These are phyloP conservation scores for Sclerodermus sp. DNA, from an alignment of 2,888 invertebrate species.

Conservation along the genomic window DNA sequence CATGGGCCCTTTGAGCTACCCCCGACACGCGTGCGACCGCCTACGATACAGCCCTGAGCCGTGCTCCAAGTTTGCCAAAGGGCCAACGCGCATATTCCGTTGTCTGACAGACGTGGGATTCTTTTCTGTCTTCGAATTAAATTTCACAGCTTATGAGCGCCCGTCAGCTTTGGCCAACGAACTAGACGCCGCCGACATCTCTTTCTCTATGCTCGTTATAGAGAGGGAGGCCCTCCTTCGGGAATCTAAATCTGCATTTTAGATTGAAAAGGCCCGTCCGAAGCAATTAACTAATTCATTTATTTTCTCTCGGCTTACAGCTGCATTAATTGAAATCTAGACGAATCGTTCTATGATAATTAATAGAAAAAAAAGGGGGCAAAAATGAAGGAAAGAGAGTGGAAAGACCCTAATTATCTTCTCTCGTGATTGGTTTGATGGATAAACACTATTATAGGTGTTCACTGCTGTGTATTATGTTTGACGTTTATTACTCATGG, in stretches of 20 bases:
- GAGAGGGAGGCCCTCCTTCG: neutral
- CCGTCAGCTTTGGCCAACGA: conserved; percentile 30
- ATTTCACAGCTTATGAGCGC: conserved; percentile 47
- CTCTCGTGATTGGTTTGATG: too few species aligned
- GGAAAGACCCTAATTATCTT: too few species aligned
- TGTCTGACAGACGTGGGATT: conserved; percentile 31
- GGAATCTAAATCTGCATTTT: too few species aligned
- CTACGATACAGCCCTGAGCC: conserved; percentile 15
- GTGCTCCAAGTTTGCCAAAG: conserved; percentile 7
- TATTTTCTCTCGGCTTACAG: too few species aligned
- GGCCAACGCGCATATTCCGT: conserved; percentile 20
- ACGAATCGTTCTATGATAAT: conserved; percentile 7
- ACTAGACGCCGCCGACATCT: conserved; percentile 29
- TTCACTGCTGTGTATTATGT: too few species aligned
- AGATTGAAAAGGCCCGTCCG: too few species aligned
- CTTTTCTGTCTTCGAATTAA: conserved; percentile 38
- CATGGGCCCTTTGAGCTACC: conserved; percentile 23
- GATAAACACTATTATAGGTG: too few species aligned
- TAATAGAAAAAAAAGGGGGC: neutral
- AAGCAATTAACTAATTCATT: neutral
- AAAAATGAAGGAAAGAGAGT: neutral
- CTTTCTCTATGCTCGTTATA: conserved; percentile 16
- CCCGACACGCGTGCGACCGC: conserved; percentile 23
- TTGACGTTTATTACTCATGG: too few species aligned
- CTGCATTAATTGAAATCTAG: too few species aligned